Evolutionary conservation across 64 coral and sea anemone genomes (phyloP).

Genomic region (Acropora tenuis): DNA sequence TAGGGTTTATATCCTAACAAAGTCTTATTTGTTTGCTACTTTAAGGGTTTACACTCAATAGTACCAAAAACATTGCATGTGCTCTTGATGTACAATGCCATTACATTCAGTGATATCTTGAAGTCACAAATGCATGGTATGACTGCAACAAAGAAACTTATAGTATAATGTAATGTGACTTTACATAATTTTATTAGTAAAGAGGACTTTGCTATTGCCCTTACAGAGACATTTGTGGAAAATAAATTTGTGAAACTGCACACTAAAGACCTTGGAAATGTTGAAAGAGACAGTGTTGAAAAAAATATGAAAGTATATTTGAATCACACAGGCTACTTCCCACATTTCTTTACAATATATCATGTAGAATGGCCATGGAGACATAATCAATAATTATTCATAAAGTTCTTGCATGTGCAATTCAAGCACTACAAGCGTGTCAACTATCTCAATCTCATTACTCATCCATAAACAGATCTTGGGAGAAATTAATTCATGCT

Average conservation of each 20-base stretch:
- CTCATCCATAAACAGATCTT: too few species aligned
- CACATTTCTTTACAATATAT: too few species aligned
- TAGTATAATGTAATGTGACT: too few species aligned
- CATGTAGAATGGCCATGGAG: too few species aligned
- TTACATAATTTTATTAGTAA: neutral
- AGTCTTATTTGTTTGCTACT: neutral
- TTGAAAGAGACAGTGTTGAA: neutral
- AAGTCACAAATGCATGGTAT: neutral
- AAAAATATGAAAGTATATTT: slow-evolving; percentile 4
- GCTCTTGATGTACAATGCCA: neutral
- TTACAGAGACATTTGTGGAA: neutral
- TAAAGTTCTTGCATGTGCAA: too few species aligned
- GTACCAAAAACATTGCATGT: slow-evolving; percentile 4
- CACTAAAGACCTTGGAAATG: slow-evolving; percentile 14
- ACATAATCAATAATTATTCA: too few species aligned
- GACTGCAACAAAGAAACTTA: neutral
- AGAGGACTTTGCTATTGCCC: slow-evolving; percentile 22
- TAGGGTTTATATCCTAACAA: too few species aligned
- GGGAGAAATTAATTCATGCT: too few species aligned
- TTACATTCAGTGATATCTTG: neutral
- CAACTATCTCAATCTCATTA: too few species aligned
- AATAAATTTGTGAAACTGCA: neutral
- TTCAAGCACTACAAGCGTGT: too few species aligned
- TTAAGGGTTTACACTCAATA: slow-evolving; percentile 20
- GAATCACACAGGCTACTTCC: too few species aligned